Percentiles rank a stretch among this genome's conserved stretches.
These are phyloP conservation scores for Graptemys geographica DNA, from an alignment of 2,797 vertebrate species.

Conservation along the genomic window DNA sequence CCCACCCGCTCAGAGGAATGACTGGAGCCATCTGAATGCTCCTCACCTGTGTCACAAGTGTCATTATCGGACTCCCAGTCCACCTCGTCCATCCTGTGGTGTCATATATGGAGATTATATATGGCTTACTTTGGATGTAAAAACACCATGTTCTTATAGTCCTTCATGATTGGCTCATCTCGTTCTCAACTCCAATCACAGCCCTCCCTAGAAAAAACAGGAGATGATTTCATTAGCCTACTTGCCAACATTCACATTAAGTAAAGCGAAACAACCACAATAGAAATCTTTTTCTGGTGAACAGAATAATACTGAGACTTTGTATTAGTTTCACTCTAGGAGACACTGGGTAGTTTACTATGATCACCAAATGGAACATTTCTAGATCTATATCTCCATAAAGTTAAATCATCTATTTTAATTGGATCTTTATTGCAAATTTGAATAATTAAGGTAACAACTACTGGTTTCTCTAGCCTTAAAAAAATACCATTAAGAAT, in stretches of 20 bases:
- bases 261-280: background rate
- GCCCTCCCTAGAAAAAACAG: conserved; percentile 13
- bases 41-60: background rate
- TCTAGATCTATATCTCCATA: fast-evolving
- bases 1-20: background rate
- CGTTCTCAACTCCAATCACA: conserved; percentile 6
- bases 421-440: background rate
- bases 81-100: conserved; percentile 14
- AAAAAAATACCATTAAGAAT: background rate
- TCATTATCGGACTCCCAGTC: background rate
- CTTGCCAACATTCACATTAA: background rate
- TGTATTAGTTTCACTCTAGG: background rate
- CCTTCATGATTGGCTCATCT: background rate
- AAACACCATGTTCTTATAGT: background rate
- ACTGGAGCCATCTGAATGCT: background rate
- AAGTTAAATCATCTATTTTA: background rate
- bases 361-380: background rate
- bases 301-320: background rate
- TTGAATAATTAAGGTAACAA: background rate
- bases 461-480: background rate
- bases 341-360: background rate
- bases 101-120: fast-evolving
- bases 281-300: background rate
- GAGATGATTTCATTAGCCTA: background rate
- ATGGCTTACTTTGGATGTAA: background rate